phyloP scores from a whole-genome alignment of 2,888 invertebrate genomes.

The Chromoteleia sp. region DNA sequence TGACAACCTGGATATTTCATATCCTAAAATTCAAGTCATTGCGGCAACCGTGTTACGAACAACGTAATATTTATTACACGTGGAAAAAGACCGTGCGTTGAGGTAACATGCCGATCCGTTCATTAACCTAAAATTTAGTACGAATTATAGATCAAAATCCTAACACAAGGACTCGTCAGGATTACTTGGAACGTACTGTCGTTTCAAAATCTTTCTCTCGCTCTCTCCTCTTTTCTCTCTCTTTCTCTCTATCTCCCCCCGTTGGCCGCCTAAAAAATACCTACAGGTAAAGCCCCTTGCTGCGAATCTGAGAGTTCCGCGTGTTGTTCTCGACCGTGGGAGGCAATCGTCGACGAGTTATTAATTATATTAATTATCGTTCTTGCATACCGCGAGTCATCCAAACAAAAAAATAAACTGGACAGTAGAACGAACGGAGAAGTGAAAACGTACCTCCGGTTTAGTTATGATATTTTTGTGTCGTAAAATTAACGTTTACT shows the following conservation, averaged over 20 bases:
- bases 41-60: constrained; percentile 31
- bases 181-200: constrained; percentile 21
- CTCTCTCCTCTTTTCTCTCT: background rate
- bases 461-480: constrained; percentile 9
- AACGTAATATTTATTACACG: constrained; percentile 33
- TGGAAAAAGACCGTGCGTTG: constrained; percentile 7
- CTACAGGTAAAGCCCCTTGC: constrained; percentile 79
- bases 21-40: constrained; percentile 44
- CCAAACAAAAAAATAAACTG: constrained; percentile 30
- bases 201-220: constrained; percentile 25
- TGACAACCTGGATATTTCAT: constrained; percentile 36
- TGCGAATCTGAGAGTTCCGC: constrained; percentile 74
- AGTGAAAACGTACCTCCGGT: constrained; percentile 19
- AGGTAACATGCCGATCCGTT: constrained; percentile 74
- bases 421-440: constrained; percentile 14
- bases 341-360: constrained; percentile 78
- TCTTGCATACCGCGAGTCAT: constrained; percentile 44
- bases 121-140: constrained; percentile 79
- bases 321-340: constrained; percentile 75
- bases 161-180: constrained; percentile 67
- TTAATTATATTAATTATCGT: constrained; percentile 80
- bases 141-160: constrained; percentile 78
- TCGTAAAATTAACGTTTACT: constrained; percentile 12
- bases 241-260: constrained; percentile 28
- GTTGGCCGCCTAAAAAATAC: constrained; percentile 61